A percentile compares a stretch with the other conserved stretches of the same genome.
Evolutionary conservation across 2,113 vertebrate genomes (phyloP).

Genomic region (Cyprinodon variegatus): DNA sequence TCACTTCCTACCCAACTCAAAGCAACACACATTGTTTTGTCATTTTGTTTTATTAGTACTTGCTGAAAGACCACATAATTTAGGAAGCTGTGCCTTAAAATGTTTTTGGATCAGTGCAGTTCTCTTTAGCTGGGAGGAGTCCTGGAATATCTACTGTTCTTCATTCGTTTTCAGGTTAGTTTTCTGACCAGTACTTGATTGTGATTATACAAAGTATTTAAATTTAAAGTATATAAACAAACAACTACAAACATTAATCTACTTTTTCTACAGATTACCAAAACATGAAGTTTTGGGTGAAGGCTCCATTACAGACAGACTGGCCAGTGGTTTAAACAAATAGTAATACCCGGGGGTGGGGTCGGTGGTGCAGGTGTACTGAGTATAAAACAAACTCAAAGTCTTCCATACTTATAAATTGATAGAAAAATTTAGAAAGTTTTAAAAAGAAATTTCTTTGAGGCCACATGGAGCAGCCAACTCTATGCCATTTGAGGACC

Average conservation of each 20-base stretch:
- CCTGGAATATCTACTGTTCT: constrained; percentile 25
- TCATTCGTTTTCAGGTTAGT: constrained; percentile 7
- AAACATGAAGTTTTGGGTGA: neutral
- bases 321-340: too few relatives aligned
- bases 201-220: neutral
- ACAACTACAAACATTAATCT: neutral
- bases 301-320: too few relatives aligned
- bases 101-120: constrained; percentile 25
- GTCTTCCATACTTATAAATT: too few relatives aligned
- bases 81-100: constrained; percentile 36
- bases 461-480: too few relatives aligned
- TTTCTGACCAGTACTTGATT: constrained; percentile 6
- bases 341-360: too few relatives aligned
- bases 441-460: too few relatives aligned
- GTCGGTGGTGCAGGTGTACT: too few relatives aligned
- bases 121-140: constrained; percentile 10
- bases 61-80: constrained; percentile 57
- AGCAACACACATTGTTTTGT: constrained; percentile 55
- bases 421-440: too few relatives aligned
- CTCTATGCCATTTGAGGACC: too few relatives aligned
- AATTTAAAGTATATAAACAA: neutral
- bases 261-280: neutral
- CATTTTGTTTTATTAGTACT: constrained; percentile 65
- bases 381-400: too few relatives aligned
- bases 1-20: constrained; percentile 54